Percentiles rank a stretch among this genome's conserved stretches.
phyloP scores from a whole-genome alignment of 2,797 vertebrate genomes.

The Rhincodon typus region DNA sequence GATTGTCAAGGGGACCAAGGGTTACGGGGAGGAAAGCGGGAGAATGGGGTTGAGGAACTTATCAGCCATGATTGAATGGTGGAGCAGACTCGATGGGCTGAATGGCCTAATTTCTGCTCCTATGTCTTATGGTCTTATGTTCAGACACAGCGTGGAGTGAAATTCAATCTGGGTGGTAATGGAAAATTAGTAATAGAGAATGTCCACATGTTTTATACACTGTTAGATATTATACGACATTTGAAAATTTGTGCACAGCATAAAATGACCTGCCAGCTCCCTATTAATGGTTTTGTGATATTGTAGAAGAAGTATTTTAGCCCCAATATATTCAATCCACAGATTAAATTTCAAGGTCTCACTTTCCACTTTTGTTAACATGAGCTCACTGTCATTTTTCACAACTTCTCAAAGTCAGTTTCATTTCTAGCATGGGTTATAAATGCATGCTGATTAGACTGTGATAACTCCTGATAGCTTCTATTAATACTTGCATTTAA shows the following conservation, averaged over 20 bases:
- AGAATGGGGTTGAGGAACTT: no score
- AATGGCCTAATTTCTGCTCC: no score
- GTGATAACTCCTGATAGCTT: neutral
- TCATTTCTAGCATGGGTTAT: neutral
- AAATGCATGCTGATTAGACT: neutral
- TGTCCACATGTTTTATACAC: neutral
- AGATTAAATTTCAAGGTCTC: neutral
- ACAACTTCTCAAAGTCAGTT: neutral
- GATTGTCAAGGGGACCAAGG: no score
- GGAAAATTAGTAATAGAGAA: neutral
- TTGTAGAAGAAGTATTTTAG: neutral
- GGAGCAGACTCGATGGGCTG: no score
- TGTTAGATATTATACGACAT: neutral
- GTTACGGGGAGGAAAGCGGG: no score
- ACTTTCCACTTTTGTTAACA: neutral
- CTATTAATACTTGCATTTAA: neutral
- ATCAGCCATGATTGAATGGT: no score
- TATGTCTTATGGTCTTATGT: no score
- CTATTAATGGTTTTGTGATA: neutral
- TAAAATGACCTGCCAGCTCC: neutral
- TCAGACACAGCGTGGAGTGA: neutral
- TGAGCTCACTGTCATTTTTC: neutral
- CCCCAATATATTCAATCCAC: neutral
- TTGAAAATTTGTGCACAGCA: neutral
- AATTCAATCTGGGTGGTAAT: no score